A percentile compares a stretch with the other conserved stretches of the same genome.
Conservation (phyloP, 2,113 vertebrate genomes). For the Anoura caudifer region DNA sequence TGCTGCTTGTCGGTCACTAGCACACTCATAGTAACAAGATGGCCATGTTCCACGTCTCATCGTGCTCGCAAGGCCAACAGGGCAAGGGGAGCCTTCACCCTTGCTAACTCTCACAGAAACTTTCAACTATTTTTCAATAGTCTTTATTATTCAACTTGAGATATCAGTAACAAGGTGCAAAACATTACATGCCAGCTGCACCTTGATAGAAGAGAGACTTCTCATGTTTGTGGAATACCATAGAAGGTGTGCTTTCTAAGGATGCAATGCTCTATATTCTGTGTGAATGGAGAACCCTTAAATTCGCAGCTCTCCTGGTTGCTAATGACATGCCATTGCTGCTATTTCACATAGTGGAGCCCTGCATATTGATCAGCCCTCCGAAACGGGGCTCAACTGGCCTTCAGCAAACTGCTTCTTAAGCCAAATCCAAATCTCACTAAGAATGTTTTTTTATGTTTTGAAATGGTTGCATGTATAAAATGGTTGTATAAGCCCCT, state of each 20-base stretch:
- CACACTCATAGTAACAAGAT: not conserved
- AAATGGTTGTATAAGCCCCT: not conserved
- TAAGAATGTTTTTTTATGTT: not conserved
- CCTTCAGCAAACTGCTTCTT: not conserved
- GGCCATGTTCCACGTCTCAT: not conserved
- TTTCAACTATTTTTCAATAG: not conserved
- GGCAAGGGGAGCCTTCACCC: not conserved
- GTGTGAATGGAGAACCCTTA: not conserved
- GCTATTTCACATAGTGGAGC: not conserved
- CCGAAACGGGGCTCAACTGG: not conserved
- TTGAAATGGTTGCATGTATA: not conserved
- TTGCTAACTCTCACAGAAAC: not conserved
- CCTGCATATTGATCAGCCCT: not conserved
- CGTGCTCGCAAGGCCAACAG: not conserved
- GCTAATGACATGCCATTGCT: not conserved
- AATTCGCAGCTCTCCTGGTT: not conserved
- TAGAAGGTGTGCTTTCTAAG: not conserved
- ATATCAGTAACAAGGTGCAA: not conserved
- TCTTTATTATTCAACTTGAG: not conserved
- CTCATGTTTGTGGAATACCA: not conserved
- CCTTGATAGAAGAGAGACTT: not conserved
- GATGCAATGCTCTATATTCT: not conserved
- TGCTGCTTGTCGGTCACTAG: not conserved
- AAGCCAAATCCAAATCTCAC: not conserved
- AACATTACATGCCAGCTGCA: not conserved